Evolutionary conservation across 2,797 vertebrate species (phyloP).

Genomic region (Sebastes flavidus): DNA sequence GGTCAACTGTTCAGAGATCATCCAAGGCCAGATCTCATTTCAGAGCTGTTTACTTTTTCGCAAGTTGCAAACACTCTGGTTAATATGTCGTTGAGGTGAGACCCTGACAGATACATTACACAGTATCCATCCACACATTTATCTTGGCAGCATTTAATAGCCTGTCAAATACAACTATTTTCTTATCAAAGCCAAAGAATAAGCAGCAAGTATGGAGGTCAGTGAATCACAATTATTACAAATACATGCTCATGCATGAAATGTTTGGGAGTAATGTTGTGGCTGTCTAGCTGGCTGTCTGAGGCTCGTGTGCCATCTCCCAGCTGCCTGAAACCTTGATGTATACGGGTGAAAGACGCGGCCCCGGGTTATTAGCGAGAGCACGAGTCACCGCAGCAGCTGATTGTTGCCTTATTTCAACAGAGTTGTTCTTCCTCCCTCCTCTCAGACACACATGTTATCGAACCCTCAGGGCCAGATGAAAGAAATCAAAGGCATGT

Average conservation of each 20-base stretch:
- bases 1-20: slow-evolving; percentile 37
- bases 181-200: not conserved
- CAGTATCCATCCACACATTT: not conserved
- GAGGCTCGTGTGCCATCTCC: slow-evolving; percentile 27
- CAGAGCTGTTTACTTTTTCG: slow-evolving; percentile 4
- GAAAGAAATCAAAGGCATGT: slow-evolving; percentile 68
- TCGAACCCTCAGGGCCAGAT: slow-evolving; percentile 42
- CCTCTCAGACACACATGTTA: slow-evolving; percentile 24
- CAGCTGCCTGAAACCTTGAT: slow-evolving; percentile 32
- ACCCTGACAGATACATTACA: slow-evolving; percentile 21
- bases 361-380: slow-evolving; percentile 31
- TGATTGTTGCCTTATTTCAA: slow-evolving; percentile 55
- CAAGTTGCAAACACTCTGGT: slow-evolving; percentile 2
- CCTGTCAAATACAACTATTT: not conserved
- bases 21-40: slow-evolving; percentile 4
- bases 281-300: not conserved
- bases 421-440: slow-evolving; percentile 7
- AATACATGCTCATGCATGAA: not conserved
- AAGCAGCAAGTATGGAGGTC: not conserved
- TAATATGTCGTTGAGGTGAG: slow-evolving; percentile 13
- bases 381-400: slow-evolving; percentile 54
- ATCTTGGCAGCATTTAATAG: not conserved
- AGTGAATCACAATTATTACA: not conserved
- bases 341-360: slow-evolving; percentile 20
- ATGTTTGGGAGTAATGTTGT: not conserved